Base-by-base conservation (phyloP, 2,797 vertebrate species). In the Acanthopagrus latus region DNA sequence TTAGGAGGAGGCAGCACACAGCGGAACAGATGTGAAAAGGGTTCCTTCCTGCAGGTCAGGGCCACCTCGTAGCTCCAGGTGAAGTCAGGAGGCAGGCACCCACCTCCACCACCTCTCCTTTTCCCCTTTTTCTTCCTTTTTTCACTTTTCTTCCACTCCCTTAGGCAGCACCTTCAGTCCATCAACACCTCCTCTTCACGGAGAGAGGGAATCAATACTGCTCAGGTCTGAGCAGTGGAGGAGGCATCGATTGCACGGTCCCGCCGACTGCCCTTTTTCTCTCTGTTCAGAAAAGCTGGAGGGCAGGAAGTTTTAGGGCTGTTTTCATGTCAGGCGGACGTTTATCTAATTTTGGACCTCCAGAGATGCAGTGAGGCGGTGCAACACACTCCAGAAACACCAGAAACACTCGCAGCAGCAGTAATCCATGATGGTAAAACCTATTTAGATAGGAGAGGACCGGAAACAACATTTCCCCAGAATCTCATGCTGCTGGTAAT, bases 141-240 rank as follows among this genome's bases (percentile, higher is more conserved):
- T 78, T 68, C 51, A 57, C 84, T 80, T 73, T 74, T 60, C 68
- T 84, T 80, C 63, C 67, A 62, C 72, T 83, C 83, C 86, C 81
- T 80, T 21, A 81, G 85, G 83, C 81, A 84, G 54, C 73, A 78
- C 74, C 83, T 86, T 80, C 56, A 48, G 74, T 86, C 84, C 75
- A 85, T 76, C 85, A 87, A 84, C 86, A 82, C 86, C 86, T 81
- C 75, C 74, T 72, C 82, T 85, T 83, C 82, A 76, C 41, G 4
- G 51, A 59, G 78, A 84, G 72, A 59, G 52, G 9, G 57, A 72
- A 84, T 91, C 89, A 1, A 89, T 88, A 73, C 55, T n/a, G 48
- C 74, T 72, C 69, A 80, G 57, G 73, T 75, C 70, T 71, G 76
- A 76, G 71, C 21, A 7, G 60, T 59, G 73, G 80, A 71, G 81